Evolutionary conservation across 1,140 invertebrate genomes (phyloP).

Genomic region (Cydia fagiglandana): DNA sequence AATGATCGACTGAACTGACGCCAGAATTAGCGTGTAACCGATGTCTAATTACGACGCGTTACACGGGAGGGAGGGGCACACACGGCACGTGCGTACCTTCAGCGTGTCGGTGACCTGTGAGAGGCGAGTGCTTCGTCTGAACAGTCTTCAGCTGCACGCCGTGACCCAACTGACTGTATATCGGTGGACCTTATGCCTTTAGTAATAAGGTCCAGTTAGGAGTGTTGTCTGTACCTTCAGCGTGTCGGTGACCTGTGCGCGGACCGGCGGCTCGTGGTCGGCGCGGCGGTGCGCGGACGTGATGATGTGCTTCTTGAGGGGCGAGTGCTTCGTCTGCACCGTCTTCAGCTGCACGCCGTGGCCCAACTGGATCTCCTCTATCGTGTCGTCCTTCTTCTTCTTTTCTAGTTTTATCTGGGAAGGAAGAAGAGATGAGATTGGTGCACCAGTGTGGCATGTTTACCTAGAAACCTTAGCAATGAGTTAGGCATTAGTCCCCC

Average conservation of each 20-base stretch:
- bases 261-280: not conserved
- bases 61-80: no score
- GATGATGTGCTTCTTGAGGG: constrained; percentile 67
- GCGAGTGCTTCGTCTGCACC: constrained; percentile 55
- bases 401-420: constrained; percentile 50
- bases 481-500: no score
- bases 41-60: no score
- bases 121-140: constrained; percentile 55
- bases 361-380: constrained; percentile 51
- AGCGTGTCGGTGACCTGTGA: no score
- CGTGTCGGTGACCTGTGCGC: constrained; percentile 42
- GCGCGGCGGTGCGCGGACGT: constrained; percentile 45
- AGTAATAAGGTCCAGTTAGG: no score
- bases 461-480: no score
- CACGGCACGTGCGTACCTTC: constrained; percentile 14
- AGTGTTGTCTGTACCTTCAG: no score
- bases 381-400: constrained; percentile 45
- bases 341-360: constrained; percentile 56
- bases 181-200: no score
- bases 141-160: constrained; percentile 56
- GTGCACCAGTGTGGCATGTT: no score
- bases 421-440: not conserved
- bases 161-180: constrained; percentile 47
- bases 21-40: no score
- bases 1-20: no score